These are phyloP conservation scores for Zosterops hypoxanthus DNA, from an alignment of 2,113 vertebrate genomes.

Conservation along the genomic window DNA sequence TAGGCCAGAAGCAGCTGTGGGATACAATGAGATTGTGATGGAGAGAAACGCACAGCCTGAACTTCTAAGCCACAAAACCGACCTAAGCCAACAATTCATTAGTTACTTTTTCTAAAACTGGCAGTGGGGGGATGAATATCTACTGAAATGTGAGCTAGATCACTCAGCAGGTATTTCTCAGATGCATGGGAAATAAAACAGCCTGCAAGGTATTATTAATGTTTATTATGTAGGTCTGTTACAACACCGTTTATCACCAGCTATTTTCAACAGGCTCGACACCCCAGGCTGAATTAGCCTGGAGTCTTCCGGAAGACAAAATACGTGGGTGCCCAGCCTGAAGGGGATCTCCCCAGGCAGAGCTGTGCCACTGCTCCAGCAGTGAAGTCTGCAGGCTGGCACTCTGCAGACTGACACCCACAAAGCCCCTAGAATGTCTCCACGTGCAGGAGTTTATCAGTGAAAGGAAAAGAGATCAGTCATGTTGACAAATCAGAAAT, in stretches of 20 bases:
- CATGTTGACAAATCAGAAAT: slow-evolving; percentile 38
- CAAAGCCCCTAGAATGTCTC: neutral
- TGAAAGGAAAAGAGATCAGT: neutral
- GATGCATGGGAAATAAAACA: neutral
- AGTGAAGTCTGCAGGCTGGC: neutral
- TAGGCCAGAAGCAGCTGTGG: neutral
- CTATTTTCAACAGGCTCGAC: neutral
- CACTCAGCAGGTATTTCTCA: neutral
- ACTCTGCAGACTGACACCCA: neutral
- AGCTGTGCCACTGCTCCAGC: neutral
- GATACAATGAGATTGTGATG: neutral
- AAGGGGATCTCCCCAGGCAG: neutral
- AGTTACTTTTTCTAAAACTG: neutral
- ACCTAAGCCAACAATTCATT: neutral
- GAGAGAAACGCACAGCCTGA: neutral
- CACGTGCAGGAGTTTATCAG: accelerated
- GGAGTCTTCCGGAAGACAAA: neutral
- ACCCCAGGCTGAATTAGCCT: neutral
- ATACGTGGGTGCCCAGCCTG: neutral
- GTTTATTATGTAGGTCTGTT: neutral
- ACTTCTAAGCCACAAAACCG: neutral
- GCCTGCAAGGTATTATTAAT: neutral
- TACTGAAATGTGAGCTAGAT: neutral
- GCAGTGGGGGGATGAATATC: neutral
- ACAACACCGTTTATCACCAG: neutral